These are phyloP conservation scores for Todiramphus chloris DNA, from an alignment of 2,113 vertebrate species.

Conservation along the genomic window DNA sequence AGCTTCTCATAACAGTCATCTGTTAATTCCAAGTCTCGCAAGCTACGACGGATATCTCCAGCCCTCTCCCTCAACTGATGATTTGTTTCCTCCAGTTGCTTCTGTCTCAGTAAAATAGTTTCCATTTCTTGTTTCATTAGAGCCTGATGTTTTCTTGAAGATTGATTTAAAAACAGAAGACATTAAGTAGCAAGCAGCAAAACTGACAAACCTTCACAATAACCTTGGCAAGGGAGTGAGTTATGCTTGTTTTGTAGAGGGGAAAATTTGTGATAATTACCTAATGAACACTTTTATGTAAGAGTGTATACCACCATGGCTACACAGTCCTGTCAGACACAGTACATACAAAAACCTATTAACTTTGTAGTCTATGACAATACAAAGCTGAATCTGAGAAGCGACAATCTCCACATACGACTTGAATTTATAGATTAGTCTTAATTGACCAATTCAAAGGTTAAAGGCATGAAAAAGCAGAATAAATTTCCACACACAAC, in stretches of 20 bases:
- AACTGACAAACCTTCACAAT: not conserved
- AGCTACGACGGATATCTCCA: constrained; percentile 86
- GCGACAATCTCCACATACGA: not conserved
- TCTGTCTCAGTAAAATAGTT: constrained; percentile 87
- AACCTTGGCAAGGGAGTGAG: not conserved
- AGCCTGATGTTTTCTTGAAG: constrained; percentile 87
- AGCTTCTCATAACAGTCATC: constrained; percentile 86
- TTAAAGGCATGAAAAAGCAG: not conserved
- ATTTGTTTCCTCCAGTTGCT: constrained; percentile 93
- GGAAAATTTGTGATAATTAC: not conserved
- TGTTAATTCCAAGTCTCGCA: constrained; percentile 88
- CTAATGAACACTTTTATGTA: too few relatives aligned
- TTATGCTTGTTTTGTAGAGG: not conserved
- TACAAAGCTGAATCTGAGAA: not conserved
- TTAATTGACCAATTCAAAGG: not conserved
- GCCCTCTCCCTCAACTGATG: constrained; percentile 87
- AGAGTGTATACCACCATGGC: not conserved
- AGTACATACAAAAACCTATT: not conserved
- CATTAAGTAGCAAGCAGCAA: not conserved
- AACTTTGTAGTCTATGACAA: not conserved
- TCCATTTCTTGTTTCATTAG: constrained; percentile 96
- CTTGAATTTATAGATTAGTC: not conserved
- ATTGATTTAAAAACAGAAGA: constrained; percentile 30
- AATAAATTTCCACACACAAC: not conserved
- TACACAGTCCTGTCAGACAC: not conserved